These are phyloP conservation scores for Chunga burmeisteri DNA, from an alignment of 2,113 vertebrate genomes.

Conservation along the genomic window DNA sequence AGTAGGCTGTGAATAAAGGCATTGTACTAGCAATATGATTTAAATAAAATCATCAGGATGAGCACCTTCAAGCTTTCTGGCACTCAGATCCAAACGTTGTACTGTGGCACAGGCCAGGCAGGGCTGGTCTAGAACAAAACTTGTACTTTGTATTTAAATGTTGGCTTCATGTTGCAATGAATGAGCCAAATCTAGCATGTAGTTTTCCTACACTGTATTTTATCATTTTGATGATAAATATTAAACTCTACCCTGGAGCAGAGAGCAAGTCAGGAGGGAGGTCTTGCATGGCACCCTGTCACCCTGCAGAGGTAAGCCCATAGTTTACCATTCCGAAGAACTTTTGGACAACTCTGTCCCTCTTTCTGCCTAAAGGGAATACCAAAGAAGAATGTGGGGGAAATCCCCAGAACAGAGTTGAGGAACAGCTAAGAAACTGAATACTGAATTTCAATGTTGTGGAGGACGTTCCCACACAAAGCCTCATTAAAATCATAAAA, in stretches of 20 bases:
- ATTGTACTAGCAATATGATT: background rate
- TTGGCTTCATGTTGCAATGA: conserved; percentile 19
- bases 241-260: background rate
- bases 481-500: conserved; percentile 60
- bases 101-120: background rate
- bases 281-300: background rate
- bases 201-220: background rate
- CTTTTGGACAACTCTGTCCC: background rate
- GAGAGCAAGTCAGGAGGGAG: background rate
- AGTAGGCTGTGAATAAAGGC: background rate
- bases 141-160: background rate
- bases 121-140: background rate
- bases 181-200: background rate
- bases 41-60: background rate
- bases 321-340: background rate
- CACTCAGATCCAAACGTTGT: background rate
- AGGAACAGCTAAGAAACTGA: background rate
- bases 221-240: background rate
- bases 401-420: background rate
- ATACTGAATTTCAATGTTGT: conserved; percentile 23
- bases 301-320: background rate
- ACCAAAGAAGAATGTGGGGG: background rate
- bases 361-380: background rate
- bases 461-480: background rate
- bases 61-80: background rate